Percentiles rank a stretch among this genome's conserved stretches.
These are phyloP conservation scores for Platynereis dumerilii DNA, from an alignment of 2,888 invertebrate genomes.

Conservation along the genomic window DNA sequence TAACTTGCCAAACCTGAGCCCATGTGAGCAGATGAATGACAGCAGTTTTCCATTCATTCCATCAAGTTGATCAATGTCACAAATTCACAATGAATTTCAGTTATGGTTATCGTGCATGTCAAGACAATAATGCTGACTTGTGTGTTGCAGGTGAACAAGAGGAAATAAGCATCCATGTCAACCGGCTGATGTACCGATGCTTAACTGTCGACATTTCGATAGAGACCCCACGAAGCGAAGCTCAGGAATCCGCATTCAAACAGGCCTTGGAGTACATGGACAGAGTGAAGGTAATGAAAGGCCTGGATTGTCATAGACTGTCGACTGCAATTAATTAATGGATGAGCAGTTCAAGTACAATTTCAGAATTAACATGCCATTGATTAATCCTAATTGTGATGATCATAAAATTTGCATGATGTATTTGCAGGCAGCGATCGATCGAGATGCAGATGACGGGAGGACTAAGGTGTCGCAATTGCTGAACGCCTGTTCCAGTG, in stretches of 20 bases:
- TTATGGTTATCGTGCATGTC: too few species aligned
- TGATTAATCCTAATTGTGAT: too few species aligned
- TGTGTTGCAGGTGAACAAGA: constrained; percentile 61
- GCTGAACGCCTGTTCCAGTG: constrained; percentile 50
- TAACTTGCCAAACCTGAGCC: too few species aligned
- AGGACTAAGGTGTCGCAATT: background rate
- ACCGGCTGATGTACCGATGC: constrained; percentile 60
- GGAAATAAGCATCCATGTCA: constrained; percentile 61
- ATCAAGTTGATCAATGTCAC: too few species aligned
- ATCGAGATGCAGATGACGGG: background rate
- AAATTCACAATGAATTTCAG: too few species aligned
- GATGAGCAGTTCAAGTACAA: too few species aligned
- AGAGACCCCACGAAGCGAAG: constrained; percentile 60
- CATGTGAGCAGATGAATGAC: too few species aligned
- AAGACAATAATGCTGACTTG: too few species aligned
- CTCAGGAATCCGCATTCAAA: constrained; percentile 57
- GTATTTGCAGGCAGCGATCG: too few species aligned
- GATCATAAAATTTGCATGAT: too few species aligned
- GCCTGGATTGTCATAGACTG: constrained; percentile 44
- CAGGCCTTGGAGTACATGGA: constrained; percentile 54
- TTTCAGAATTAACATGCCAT: too few species aligned
- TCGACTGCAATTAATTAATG: constrained; percentile 38
- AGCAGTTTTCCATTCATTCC: too few species aligned
- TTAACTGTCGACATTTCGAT: constrained; percentile 60
- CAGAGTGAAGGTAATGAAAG: constrained; percentile 40